Evolutionary conservation across 2,113 vertebrate genomes (phyloP).

Genomic region (Todiramphus saurophagus): DNA sequence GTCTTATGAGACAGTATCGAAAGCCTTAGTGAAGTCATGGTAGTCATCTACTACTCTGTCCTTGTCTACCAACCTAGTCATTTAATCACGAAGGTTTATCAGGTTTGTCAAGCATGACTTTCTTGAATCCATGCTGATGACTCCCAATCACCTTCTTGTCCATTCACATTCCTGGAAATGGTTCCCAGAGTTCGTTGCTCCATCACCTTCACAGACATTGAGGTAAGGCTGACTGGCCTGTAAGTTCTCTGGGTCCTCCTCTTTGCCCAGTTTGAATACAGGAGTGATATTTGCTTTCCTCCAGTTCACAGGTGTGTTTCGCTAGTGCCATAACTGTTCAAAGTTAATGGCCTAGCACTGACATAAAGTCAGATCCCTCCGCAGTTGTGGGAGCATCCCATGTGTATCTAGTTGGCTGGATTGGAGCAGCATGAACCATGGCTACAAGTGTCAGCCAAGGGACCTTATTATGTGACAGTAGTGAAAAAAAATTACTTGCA

Average conservation of each 20-base stretch:
- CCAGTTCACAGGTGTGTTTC: neutral
- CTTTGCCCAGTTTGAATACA: neutral
- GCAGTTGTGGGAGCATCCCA: neutral
- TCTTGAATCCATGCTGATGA: neutral
- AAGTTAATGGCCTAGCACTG: neutral
- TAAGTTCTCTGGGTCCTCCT: neutral
- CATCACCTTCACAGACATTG: neutral
- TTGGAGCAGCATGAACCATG: neutral
- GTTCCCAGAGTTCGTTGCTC: neutral
- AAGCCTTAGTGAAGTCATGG: neutral
- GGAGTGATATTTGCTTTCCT: neutral
- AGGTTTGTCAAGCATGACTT: neutral
- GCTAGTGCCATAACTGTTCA: neutral
- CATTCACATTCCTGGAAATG: neutral
- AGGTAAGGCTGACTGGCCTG: neutral
- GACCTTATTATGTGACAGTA: neutral
- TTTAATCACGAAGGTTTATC: neutral
- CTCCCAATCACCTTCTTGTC: neutral
- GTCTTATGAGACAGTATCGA: neutral
- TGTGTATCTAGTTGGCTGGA: neutral
- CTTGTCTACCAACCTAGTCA: neutral
- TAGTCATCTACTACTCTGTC: neutral
- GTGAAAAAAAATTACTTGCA: neutral
- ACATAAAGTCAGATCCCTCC: neutral
- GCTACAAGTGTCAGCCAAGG: neutral